Conservation (phyloP, 1,140 invertebrate genomes). For the Diabrotica virgifera region DNA sequence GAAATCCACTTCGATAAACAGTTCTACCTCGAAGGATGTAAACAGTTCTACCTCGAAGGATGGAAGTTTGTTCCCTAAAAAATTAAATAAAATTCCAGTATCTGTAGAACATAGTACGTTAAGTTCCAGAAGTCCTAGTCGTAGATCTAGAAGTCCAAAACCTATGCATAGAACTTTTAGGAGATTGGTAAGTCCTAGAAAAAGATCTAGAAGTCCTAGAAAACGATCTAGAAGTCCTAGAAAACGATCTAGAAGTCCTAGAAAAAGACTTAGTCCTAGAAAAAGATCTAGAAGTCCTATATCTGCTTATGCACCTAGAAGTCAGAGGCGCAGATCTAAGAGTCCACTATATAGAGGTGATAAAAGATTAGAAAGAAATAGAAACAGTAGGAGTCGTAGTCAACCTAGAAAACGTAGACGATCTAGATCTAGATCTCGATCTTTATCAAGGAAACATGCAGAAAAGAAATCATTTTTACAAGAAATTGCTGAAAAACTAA, state of each 20-base stretch:
- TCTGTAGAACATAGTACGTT: neutral
- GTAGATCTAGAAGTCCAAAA: neutral
- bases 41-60: neutral
- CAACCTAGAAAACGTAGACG: conserved; percentile 21
- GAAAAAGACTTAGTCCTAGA: conserved; percentile 16
- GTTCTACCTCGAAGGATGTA: neutral
- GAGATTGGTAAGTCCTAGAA: neutral
- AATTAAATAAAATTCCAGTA: no score
- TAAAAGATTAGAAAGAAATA: conserved; percentile 16
- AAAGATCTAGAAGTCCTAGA: neutral
- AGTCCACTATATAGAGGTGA: conserved; percentile 4
- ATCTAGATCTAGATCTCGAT: conserved; percentile 22
- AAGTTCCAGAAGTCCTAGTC: neutral
- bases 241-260: conserved; percentile 14
- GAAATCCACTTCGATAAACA: no score
- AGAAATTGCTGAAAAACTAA: conserved; percentile 40
- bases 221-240: conserved; percentile 3
- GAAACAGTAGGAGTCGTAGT: conserved; percentile 22
- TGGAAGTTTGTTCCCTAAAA: neutral
- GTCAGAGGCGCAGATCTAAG: conserved; percentile 14
- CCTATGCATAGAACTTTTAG: neutral
- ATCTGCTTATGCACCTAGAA: neutral
- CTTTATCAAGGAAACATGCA: conserved; percentile 21
- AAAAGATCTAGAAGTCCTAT: conserved; percentile 10
- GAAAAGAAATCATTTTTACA: conserved; percentile 41